phyloP scores from a whole-genome alignment of 2,888 invertebrate species.

The Polyommatus iphigenia region DNA sequence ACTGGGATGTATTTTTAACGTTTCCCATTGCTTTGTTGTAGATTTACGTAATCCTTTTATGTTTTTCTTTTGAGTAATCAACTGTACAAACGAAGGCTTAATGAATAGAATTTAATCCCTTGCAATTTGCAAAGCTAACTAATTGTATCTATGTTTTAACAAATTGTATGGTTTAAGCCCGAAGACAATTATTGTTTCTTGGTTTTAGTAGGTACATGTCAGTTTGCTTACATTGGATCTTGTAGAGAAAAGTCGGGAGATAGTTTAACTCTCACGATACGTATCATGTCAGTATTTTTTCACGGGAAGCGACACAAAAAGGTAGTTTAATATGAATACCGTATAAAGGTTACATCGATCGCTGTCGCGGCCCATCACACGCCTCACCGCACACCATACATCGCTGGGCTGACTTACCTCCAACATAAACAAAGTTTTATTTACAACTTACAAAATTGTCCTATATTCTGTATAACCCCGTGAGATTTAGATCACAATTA shows the following conservation, averaged over 20 bases:
- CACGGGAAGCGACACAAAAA: background rate
- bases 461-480: too few species aligned
- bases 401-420: slow-evolving; percentile 1
- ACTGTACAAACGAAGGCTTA: background rate
- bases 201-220: background rate
- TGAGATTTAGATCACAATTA: too few species aligned
- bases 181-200: background rate
- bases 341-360: slow-evolving; percentile 22
- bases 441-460: background rate
- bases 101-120: background rate
- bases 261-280: background rate
- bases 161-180: background rate
- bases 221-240: background rate
- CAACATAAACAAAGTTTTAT: background rate
- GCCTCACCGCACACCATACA: background rate
- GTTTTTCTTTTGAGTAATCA: background rate
- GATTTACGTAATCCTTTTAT: background rate
- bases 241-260: background rate
- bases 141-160: background rate
- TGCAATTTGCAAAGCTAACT: background rate
- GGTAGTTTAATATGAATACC: slow-evolving; percentile 13
- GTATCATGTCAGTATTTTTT: slow-evolving; percentile 2
- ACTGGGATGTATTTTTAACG: background rate
- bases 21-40: background rate
- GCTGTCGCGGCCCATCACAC: background rate